Base-by-base conservation (phyloP, 2,888 invertebrate genomes). In the Octodonta nipae region DNA sequence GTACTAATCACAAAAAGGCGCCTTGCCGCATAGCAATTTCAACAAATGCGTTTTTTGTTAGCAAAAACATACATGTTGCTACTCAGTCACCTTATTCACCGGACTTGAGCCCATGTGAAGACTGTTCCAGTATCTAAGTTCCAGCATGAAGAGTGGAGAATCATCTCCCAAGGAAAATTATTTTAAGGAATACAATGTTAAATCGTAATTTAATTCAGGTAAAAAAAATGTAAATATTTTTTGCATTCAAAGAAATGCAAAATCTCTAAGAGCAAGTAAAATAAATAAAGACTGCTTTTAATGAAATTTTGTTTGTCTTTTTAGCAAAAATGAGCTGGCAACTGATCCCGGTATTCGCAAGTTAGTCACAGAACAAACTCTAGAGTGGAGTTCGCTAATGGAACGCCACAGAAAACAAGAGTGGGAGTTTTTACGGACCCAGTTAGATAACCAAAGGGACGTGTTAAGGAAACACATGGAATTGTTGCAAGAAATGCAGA, bases 351-450 rank as follows among this genome's bases (percentile, higher is more conserved):
- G 72, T 1, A 78, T 88, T 47, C 78, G 84, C 43, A 75, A 78
- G 50, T 68, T 93, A 32, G 92, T 98, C 15, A 74, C 76, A 22
- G 91, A 91, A 44, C 96, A 98, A 65, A 91, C 93, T 4, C 67
- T 75, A 8, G 89, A 95, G 50, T 98, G 96, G 95, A 84, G 87
- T 36, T 84, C 84, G 51, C 75, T 95, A 69, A 80, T 86, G 47
- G 78, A 81, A 39, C 68, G 78, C 24, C 92, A 88, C 46, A 73
- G 85, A 41, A 75, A 75, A 38, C 85, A 85, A 65, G 80, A 83
- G 58, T 82, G 84, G 73, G 81, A 81, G 37, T 71, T 86, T 62
- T 70, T 89, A 34, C 72, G 83, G 33, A 68, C 75, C 45, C 78
- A 89, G 52, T 66, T 89, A 10, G 81, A 91, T 55, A 92, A 95